Percentiles rank a stretch among this genome's conserved stretches.
These are phyloP conservation scores for Rhingia rostrata DNA, from an alignment of 2,888 invertebrate species.

Conservation along the genomic window DNA sequence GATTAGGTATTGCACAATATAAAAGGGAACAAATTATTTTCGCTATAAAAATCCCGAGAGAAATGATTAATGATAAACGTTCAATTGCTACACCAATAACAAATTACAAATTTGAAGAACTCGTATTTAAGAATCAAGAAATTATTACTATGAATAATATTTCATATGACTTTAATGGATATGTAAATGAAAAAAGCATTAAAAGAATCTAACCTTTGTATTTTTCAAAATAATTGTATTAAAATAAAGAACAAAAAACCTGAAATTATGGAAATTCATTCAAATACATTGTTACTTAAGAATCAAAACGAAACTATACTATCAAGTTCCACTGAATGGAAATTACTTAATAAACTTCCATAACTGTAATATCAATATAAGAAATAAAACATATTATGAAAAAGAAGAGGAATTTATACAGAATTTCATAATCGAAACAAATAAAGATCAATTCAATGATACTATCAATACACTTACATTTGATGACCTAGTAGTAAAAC, in stretches of 20 bases:
- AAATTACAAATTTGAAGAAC: too few species aligned
- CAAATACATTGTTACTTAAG: slow-evolving; percentile 15
- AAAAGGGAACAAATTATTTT: not conserved
- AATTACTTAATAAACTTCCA: not conserved
- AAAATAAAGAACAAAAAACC: too few species aligned
- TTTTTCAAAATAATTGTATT: slow-evolving; percentile 6
- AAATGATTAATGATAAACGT: too few species aligned
- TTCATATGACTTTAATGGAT: not conserved
- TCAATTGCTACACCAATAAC: too few species aligned
- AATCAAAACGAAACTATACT: slow-evolving; percentile 22
- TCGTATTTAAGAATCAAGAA: too few species aligned
- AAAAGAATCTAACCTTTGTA: slow-evolving; percentile 11
- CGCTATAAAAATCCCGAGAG: too few species aligned
- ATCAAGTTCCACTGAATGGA: slow-evolving; percentile 10
- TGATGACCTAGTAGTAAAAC: not conserved
- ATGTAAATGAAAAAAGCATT: too few species aligned
- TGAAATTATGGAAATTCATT: slow-evolving; percentile 3
- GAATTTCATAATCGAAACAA: not conserved
- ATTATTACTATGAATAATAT: slow-evolving; percentile 4
- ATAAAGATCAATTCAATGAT: not conserved
- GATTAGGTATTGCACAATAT: slow-evolving; percentile 2
- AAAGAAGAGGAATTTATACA: slow-evolving; percentile 1
- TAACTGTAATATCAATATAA: not conserved
- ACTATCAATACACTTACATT: slow-evolving; percentile 6
- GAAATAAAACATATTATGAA: not conserved